These are phyloP conservation scores for Muscina levida DNA, from an alignment of 2,888 invertebrate genomes.

Conservation along the genomic window DNA sequence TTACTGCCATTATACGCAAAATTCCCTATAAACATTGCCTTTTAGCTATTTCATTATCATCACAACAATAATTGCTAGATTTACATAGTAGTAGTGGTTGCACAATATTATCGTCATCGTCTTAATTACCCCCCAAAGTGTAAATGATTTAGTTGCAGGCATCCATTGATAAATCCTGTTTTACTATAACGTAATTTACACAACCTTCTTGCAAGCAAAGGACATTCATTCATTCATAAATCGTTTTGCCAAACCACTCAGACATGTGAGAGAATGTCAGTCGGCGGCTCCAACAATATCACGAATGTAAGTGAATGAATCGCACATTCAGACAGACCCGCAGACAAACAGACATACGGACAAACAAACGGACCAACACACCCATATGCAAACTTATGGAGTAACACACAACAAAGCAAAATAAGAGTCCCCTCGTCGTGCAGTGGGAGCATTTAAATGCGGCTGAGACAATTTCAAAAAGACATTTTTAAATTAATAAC, in stretches of 20 bases:
- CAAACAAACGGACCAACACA: conserved; percentile 13
- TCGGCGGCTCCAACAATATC: too few species aligned
- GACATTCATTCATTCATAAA: conserved; percentile 31
- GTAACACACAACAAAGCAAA: conserved; percentile 28
- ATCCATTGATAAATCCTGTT: conserved; percentile 11
- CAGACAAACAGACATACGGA: background rate
- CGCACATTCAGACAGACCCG: too few species aligned
- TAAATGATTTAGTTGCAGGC: background rate
- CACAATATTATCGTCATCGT: too few species aligned
- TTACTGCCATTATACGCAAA: too few species aligned
- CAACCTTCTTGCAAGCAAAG: background rate
- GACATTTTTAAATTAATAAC: conserved; percentile 60
- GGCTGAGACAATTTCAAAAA: conserved; percentile 19
- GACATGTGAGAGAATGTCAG: conserved; percentile 14
- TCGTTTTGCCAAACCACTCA: conserved; percentile 34
- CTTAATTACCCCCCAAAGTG: background rate
- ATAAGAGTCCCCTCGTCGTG: background rate
- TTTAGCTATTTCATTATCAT: too few species aligned
- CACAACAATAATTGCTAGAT: too few species aligned
- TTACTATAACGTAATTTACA: background rate
- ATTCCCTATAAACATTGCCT: too few species aligned
- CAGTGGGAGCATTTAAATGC: conserved; percentile 22
- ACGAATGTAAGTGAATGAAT: too few species aligned
- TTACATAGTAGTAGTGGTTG: too few species aligned
- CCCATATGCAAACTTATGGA: conserved; percentile 10